Evolutionary conservation across 1,140 invertebrate species (phyloP).

Genomic region (Forficula auricularia): DNA sequence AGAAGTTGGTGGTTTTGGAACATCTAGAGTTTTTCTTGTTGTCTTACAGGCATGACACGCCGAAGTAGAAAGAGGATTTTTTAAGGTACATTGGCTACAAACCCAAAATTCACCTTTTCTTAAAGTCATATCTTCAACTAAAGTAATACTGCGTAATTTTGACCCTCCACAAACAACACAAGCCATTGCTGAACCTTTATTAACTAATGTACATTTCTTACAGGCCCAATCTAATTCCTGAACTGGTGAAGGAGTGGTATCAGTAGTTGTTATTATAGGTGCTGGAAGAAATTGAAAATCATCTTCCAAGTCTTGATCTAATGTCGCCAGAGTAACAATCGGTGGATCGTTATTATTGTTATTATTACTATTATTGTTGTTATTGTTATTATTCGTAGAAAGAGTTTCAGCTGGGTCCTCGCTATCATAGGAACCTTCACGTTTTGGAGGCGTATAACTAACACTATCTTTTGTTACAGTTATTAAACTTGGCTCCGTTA

Average conservation of each 20-base stretch:
- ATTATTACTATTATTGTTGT: neutral
- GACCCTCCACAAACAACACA: constrained; percentile 73
- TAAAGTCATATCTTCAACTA: constrained; percentile 45
- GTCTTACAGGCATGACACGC: constrained; percentile 66
- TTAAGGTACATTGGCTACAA: constrained; percentile 60
- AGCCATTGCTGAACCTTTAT: constrained; percentile 42
- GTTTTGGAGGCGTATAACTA: constrained; percentile 29
- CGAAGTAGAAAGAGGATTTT: constrained; percentile 52
- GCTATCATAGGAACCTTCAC: constrained; percentile 5
- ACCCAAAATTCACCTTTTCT: constrained; percentile 58
- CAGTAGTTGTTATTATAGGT: constrained; percentile 12
- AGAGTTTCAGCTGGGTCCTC: neutral
- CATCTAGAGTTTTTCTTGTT: constrained; percentile 19
- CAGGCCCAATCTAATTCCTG: constrained; percentile 54
- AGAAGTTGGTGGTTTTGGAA: constrained; percentile 13
- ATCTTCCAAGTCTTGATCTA: constrained; percentile 31
- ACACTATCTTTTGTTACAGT: constrained; percentile 44
- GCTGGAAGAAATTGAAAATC: constrained; percentile 30
- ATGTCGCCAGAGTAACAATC: constrained; percentile 24
- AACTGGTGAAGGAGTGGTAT: neutral
- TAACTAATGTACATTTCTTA: constrained; percentile 70
- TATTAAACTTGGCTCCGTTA: constrained; percentile 46
- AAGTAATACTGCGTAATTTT: constrained; percentile 45
- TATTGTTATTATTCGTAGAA: too few species aligned
- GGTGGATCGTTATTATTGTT: constrained; percentile 9